phyloP scores from a whole-genome alignment of 2,888 invertebrate genomes.

The Ophion slaviceki region DNA sequence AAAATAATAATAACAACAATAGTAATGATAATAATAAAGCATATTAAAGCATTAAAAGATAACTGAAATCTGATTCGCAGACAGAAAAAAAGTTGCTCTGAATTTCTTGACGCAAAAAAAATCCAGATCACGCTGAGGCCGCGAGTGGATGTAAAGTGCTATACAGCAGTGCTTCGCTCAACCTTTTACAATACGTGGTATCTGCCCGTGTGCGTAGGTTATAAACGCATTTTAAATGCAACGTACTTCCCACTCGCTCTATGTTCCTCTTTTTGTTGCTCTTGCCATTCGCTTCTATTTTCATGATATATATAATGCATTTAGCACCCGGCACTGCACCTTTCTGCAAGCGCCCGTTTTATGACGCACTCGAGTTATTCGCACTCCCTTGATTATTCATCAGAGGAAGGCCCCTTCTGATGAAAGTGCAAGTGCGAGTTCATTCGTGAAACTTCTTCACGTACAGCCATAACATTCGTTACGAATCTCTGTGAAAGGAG shows the following conservation, averaged over 20 bases:
- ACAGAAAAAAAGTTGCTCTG: too few species aligned
- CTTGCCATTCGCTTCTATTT: slow-evolving; percentile 10
- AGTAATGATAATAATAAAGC: neutral
- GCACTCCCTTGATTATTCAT: slow-evolving; percentile 49
- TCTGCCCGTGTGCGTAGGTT: slow-evolving; percentile 9
- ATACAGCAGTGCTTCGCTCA: slow-evolving; percentile 8
- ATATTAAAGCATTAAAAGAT: too few species aligned
- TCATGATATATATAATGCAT: slow-evolving; percentile 35
- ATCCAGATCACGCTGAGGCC: neutral
- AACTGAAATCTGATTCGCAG: neutral
- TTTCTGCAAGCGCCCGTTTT: slow-evolving; percentile 23
- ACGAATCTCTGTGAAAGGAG: too few species aligned
- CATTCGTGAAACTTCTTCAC: too few species aligned
- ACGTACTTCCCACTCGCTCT: neutral
- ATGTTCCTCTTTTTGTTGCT: neutral
- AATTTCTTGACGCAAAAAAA: neutral
- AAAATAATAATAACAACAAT: neutral
- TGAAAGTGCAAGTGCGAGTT: neutral
- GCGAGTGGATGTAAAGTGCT: neutral
- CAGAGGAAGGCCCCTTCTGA: neutral
- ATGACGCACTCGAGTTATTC: slow-evolving; percentile 22
- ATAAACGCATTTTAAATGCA: slow-evolving; percentile 16
- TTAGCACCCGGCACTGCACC: slow-evolving; percentile 31
- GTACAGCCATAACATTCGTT: neutral
- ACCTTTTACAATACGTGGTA: neutral